Evolutionary conservation across 2,888 invertebrate species (phyloP), one percentile per base, ranked within the genome.

Genomic region (Digitonthophagus gazella): DNA sequence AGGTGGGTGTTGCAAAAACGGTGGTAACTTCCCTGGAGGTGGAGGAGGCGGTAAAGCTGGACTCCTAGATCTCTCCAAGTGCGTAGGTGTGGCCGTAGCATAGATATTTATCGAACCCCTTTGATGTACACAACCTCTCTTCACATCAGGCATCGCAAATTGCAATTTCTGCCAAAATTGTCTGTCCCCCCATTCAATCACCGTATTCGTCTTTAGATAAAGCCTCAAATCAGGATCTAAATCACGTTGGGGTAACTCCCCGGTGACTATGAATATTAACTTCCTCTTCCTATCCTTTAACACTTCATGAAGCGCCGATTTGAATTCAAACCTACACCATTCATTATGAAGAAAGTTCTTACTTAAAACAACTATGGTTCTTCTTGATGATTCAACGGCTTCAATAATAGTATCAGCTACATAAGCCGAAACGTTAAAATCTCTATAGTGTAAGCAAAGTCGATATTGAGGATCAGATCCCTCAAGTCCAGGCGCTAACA

Each of bases 161-260:
- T 93, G 90, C 73, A 98, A 85, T 84, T 97, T 97, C 81, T 96
- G 95, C 98, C 98, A 98, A 86, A 98, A 98, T 80, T 95, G 91
- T 81, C 93, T 92, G 84, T 98, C 97, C 73, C 94, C 94, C 92
- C 94, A 95, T 82, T 94, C 93, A 80, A 98, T 91, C 82, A 95
- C 93, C 77, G 95, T 94, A 85, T 95, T 94, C 71, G 94, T 93
- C 79, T 96, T 92, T 79, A 97, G 87, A 83, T 95, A 95, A 80
- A 94, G 89, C 76, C 95, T 88, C 80, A 97, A 87, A 83, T 97
- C 97, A 74, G 93, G 90, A 84, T 97, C 97, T 72, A 97, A 89
- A 82, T 96, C 95, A 74, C 93, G 88, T 77, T 92, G 92, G 69
- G 95, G 93, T 76, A 97, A 87, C 79, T 96, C 96, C 66, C 96